Conservation (phyloP, 2,113 vertebrate species). For the Hyperopisus bebe region DNA sequence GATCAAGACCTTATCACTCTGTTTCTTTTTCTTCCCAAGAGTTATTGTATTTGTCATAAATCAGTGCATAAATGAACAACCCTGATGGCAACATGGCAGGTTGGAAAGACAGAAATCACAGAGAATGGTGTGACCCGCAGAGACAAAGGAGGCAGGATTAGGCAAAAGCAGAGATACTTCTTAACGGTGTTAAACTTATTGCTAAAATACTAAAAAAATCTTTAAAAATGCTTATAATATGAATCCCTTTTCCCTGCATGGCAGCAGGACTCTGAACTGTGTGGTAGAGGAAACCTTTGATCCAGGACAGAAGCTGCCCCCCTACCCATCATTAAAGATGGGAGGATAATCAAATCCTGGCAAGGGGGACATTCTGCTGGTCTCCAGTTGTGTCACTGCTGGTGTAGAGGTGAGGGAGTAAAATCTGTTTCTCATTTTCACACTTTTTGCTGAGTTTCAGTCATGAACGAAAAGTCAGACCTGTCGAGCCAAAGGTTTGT, state of each 20-base stretch:
- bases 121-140: background rate
- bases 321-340: background rate
- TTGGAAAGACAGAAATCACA: background rate
- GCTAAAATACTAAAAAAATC: background rate
- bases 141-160: background rate
- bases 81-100: background rate
- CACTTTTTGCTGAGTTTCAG: background rate
- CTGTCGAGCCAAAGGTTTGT: background rate
- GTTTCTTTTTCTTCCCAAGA: background rate
- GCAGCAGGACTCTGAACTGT: background rate
- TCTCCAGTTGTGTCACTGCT: background rate
- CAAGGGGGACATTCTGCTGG: background rate
- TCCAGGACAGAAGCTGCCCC: background rate
- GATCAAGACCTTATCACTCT: background rate
- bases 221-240: background rate
- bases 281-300: slow-evolving; percentile 1
- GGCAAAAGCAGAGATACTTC: background rate
- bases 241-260: background rate
- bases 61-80: background rate
- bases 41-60: background rate
- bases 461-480: background rate
- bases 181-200: background rate
- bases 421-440: background rate
- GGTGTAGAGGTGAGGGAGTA: background rate
- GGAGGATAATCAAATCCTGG: background rate